phyloP scores from a whole-genome alignment of 2,888 invertebrate species.

The Catocala sponsa region DNA sequence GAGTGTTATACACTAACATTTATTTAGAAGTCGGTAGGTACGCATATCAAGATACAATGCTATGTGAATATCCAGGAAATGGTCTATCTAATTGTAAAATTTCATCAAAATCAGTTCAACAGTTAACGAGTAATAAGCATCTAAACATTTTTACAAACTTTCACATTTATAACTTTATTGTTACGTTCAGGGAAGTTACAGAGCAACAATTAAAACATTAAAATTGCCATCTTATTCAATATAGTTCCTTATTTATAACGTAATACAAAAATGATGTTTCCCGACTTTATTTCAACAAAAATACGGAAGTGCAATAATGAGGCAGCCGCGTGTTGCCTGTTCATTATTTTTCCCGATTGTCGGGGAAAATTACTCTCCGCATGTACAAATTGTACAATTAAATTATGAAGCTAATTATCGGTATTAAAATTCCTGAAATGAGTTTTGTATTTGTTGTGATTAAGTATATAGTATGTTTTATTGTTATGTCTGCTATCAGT shows the following conservation, averaged over 20 bases:
- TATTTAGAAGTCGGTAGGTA: too few species aligned
- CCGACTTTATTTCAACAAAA: conserved; percentile 47
- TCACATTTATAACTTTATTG: not conserved
- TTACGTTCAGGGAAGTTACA: not conserved
- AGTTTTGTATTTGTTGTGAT: conserved; percentile 7
- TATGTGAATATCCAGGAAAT: too few species aligned
- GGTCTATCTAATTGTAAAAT: too few species aligned
- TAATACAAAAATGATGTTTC: conserved; percentile 45
- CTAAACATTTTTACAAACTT: too few species aligned
- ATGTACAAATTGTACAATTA: conserved; percentile 12
- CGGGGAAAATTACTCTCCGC: conserved; percentile 21
- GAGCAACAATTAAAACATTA: not conserved
- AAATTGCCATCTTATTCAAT: not conserved
- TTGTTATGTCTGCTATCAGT: not conserved
- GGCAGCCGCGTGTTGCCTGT: conserved; percentile 38
- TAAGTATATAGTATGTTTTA: conserved; percentile 2
- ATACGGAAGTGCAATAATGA: conserved; percentile 54
- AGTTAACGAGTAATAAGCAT: too few species aligned
- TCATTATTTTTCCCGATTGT: conserved; percentile 16
- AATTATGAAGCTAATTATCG: conserved; percentile 15
- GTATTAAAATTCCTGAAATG: conserved; percentile 16
- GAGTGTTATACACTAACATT: too few species aligned
- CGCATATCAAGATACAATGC: too few species aligned
- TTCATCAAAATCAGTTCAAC: too few species aligned
- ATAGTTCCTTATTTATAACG: conserved; percentile 3